Evolutionary conservation across 2,888 invertebrate species (phyloP), one percentile per base, ranked within the genome.

Genomic region (Caenorhabditis wallacei): DNA sequence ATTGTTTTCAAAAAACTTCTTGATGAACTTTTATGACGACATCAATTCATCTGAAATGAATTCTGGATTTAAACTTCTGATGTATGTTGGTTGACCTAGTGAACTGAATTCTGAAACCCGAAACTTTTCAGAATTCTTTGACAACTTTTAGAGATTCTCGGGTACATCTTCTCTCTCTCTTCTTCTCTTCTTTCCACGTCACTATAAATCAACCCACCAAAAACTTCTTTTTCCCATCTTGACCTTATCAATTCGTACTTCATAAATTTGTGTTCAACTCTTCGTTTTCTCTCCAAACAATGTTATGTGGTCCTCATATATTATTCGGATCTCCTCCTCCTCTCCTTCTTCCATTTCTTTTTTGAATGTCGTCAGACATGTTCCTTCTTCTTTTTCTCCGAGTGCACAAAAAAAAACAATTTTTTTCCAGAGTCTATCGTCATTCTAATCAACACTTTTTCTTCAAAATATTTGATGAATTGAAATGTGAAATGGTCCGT

Each of bases 291-390:
- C 11, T 7, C 18, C 22, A 37, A 35, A 37, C 30, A 59, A 40
- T 51, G 16, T 11, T 51, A 30, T 16, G 51, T 51, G 72, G 40
- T 63, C 63, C 74, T 64, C 63, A 64, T 74, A 56, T 64, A 43
- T 74, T 74, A 64, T 64, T 64, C 72, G 24, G 43, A 53, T 48
- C 59, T 57, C 57, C 30, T 24, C 30, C 56, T 53, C 53, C 11
- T 51, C 30, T 30, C 18, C 20, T 16, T 46, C 35, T 43, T 46
- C 20, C 66, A 30, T 10, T 53, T 68, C n/a, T 40, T 43, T 43
- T 43, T 13, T 16, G 43, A 48, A 48, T 72, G 61, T 72, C 72
- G 72, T 72, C 72, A 72, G 54, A 72, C 59, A 53, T 71, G 71
- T 61, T 71, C 71, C 63, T 59, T 72, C 63, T 35, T 71, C n/a